Conservation (phyloP, 2,888 invertebrate genomes). For the Drosophila affinis region DNA sequence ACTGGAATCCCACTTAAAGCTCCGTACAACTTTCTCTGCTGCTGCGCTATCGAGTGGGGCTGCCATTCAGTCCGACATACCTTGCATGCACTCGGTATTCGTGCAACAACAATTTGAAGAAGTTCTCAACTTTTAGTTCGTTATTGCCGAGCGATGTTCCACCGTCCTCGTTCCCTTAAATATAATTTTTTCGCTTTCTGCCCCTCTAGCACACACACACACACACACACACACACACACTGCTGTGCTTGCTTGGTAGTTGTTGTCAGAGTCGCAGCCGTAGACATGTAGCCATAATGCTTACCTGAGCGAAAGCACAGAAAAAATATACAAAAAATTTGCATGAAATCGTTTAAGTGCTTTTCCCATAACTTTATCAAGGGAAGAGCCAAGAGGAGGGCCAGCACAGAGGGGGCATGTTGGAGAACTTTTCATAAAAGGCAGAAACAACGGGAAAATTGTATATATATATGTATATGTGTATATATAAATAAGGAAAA, state of each 20-base stretch:
- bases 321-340: conserved; percentile 47
- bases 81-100: conserved; percentile 28
- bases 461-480: background rate
- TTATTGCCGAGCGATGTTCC: conserved; percentile 21
- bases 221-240: background rate
- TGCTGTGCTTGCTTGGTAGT: conserved; percentile 48
- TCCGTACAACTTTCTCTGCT: background rate
- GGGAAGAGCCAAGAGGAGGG: conserved; percentile 4
- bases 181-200: conserved; percentile 21
- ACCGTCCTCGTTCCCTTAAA: conserved; percentile 12
- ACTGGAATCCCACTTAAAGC: background rate
- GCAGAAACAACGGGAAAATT: conserved; percentile 27
- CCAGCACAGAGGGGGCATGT: conserved; percentile 18
- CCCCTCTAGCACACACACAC: conserved; percentile 27
- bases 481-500: conserved; percentile 37
- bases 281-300: conserved; percentile 70
- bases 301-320: conserved; percentile 68
- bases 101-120: conserved; percentile 43
- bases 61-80: conserved; percentile 16
- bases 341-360: conserved; percentile 74
- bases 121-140: conserved; percentile 53
- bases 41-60: background rate
- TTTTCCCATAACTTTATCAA: conserved; percentile 60
- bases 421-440: conserved; percentile 51
- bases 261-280: conserved; percentile 43